Evolutionary conservation across 2,113 vertebrate genomes (phyloP), one percentile per base, ranked within the genome.

Genomic region (Budorcas taxicolor): DNA sequence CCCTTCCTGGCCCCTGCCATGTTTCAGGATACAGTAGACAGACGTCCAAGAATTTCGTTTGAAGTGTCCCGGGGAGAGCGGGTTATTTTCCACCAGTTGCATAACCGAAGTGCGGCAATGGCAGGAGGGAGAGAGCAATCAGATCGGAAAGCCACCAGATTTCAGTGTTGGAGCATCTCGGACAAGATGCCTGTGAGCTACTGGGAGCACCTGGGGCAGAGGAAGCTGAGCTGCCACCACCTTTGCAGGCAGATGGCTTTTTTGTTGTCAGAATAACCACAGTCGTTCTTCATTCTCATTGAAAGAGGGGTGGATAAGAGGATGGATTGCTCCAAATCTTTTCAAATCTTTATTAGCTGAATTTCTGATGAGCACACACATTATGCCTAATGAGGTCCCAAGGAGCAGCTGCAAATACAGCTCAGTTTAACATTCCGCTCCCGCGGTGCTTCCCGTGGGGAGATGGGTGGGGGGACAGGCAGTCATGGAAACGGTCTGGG

Each of bases 341-440:
- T 98, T 95, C 82, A 97, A 55, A 78, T 91, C 47, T 47, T 95
- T 94, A 93, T 90, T 89, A 97, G 98, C 95, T 98, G 97, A 97
- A 97, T 98, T 98, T 98, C 98, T 97, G 87, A 94, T 97, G 94
- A 96, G 98, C 83, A 88, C 91, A 89, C 36, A 87, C 57, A 89
- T 96, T 40, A 47, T 57, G 3, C 40, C 52, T 87, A 88, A 88
- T 45, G 82, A 97, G 52, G 50, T 84, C 80, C 90, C 82, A 67
- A 81, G 31, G 81, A 92, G 21, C 58, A 96, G 45, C 57, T 91
- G 88, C 67, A 83, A 81, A 50, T 13, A 3, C 19, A 25, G 53
- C 93, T 96, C 96, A 95, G 95, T 98, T 98, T 98, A 97, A 96
- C 78, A 53, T 74, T 78, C 71, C 84, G 86, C 57, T 81, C 74